Base-by-base conservation (phyloP, 1,140 invertebrate species). In the Bombus haemorrhoidalis region DNA sequence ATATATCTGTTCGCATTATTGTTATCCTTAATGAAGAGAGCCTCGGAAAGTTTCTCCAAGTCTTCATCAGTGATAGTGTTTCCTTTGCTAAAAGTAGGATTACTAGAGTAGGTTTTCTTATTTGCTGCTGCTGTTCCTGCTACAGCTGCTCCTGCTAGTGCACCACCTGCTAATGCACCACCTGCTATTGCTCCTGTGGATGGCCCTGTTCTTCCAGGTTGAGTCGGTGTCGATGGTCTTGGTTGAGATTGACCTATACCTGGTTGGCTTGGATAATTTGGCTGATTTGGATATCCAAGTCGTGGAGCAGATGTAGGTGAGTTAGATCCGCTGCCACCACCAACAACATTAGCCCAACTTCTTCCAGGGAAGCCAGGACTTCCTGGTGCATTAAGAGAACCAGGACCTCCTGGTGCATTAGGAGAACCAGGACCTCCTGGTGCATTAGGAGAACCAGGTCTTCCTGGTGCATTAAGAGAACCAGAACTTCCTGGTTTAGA, bases 1-100 rank as follows among this genome's bases (percentile, higher is more conserved):
- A 98, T 95, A 81, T 96, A 95, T 89, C 94, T 96, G 2, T 96
- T 96, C 64, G 96, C 96, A 93, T 97, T 97, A 91, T 97, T 97
- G 0, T 92, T 95, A 90, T 98, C 97, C 92, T 97, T 97, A 73
- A 95, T 96, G 66, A 97, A 96, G n/a, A 98, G 93, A 47, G 96
- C 95, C 94, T 98, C 97, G n/a, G 97, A 96, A 34, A 98, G 94
- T 78, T 96, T 96, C 92, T 96, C 95, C 62, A 97, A 91, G 92
- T 97, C 97, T 39, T 95, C 94, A 92, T 97, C 96, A 9, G 95
- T 95, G 22, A 96, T 92, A 3, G 85, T 80, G 43, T 94, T 95
- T 2, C 95, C 94, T 81, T 94, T 94, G 69, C 94, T 94, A 53
- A 92, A 94, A 4, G 89, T 94, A 15, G 94, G 94, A 86, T 94